Evolutionary conservation across 2,797 vertebrate species (phyloP).

Genomic region (Buphagus erythrorhynchus): DNA sequence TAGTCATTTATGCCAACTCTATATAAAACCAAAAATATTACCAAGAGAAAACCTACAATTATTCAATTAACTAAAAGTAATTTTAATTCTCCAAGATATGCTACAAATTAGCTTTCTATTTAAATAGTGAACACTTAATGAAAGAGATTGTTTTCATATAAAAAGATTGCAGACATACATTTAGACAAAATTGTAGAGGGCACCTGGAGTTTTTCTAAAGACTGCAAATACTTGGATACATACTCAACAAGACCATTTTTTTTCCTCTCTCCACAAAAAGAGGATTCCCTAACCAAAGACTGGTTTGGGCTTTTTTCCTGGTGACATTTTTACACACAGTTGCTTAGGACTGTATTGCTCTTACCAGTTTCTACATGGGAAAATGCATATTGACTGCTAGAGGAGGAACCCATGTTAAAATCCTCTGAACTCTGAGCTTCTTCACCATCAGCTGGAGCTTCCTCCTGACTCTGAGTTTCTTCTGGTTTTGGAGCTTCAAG

Average conservation of each 20-base stretch:
- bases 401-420: slow-evolving; percentile 90
- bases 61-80: background rate
- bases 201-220: background rate
- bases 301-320: background rate
- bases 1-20: background rate
- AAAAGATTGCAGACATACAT: background rate
- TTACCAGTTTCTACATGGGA: slow-evolving; percentile 86
- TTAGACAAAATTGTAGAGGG: background rate
- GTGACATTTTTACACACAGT: background rate
- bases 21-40: background rate
- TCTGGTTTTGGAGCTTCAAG: slow-evolving; percentile 85
- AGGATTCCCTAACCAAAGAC: background rate
- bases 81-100: background rate
- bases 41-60: background rate
- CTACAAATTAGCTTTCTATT: background rate
- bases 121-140: background rate
- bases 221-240: background rate
- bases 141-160: background rate
- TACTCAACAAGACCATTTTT: background rate
- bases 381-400: slow-evolving; percentile 94
- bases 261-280: background rate
- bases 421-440: slow-evolving; percentile 71
- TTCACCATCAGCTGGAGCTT: slow-evolving; percentile 59
- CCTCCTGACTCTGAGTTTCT: slow-evolving; percentile 77
- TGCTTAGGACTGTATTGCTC: background rate